Evolutionary conservation across 2,888 invertebrate species (phyloP), one percentile per base, ranked within the genome.

Genomic region (Endotricha flammealis): DNA sequence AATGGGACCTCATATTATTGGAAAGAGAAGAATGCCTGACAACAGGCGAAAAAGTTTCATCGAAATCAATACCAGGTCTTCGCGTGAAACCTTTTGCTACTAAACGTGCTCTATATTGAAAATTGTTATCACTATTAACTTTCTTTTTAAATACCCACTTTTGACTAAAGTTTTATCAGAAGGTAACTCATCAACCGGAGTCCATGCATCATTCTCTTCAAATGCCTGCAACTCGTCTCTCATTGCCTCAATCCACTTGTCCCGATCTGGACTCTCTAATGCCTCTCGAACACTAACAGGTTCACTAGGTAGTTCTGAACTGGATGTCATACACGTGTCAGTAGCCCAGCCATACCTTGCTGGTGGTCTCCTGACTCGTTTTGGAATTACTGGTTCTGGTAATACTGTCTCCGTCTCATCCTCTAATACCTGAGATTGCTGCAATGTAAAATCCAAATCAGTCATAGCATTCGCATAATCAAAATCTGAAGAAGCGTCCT

Each of bases 111-210:
- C 38, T 32, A 3, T 33, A 30, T 6, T 30, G 34, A 2, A 34
- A 27, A 27, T 16, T 34, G 4, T 31, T 34, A 29, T 34, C 28
- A 39, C 30, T 23, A 20, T 34, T 11, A 1, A 30, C 8, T 22
- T 34, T 39, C 6, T 12, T 39, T 31, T 34, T 39, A 31, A 27
- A 35, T 3, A 39, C 31, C 38, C 39, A 39, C 27, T 39, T 20
- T 39, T 24, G 4, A 39, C 34, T 38, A 33, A 12, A 20, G 33
- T 38, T 24, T 25, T 30, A 27, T 35, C 12, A 5, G 16, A 13
- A 10, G 34, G 38, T 11, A 29, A 13, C 7, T 28, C 14, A 12
- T 25, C 22, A 3, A 38, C 38, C 8, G 11, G 11, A 6, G 11
- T 11, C 38, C 38, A 38, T 2, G 38, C 33, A 14, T 29, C 14